Conservation (phyloP, 1,140 invertebrate species). For the Meloidogyne chitwoodi region DNA sequence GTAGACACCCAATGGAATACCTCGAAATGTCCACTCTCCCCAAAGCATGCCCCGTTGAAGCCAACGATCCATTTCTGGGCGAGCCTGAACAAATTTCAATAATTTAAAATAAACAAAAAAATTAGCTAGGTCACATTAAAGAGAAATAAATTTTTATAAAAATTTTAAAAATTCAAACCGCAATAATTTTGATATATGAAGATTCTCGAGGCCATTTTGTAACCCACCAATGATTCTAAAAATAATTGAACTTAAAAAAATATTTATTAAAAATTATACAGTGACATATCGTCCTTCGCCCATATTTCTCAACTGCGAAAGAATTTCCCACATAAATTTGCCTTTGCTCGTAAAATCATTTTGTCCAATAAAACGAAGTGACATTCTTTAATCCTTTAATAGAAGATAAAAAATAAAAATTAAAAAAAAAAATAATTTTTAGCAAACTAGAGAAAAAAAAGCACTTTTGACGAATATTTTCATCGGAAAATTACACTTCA, state of each 20-base stretch:
- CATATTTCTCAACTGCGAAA: constrained; percentile 48
- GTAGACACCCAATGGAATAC: constrained; percentile 51
- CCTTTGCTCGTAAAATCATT: constrained; percentile 49
- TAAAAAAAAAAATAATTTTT: not conserved
- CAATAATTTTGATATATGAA: constrained; percentile 54
- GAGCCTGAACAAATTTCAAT: constrained; percentile 42
- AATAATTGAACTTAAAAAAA: constrained; percentile 26
- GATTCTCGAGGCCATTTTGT: constrained; percentile 55
- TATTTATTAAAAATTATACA: constrained; percentile 15
- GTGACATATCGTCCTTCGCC: constrained; percentile 28
- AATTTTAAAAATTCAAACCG: constrained; percentile 29
- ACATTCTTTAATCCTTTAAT: constrained; percentile 4
- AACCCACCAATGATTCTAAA: constrained; percentile 55
- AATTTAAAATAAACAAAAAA: not conserved
- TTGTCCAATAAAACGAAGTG: constrained; percentile 63
- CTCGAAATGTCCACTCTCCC: constrained; percentile 56
- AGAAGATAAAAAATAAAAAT: not conserved
- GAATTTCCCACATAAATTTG: constrained; percentile 58
- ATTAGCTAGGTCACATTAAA: no score
- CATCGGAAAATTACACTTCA: no score
- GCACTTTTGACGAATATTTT: no score
- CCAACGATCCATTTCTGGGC: constrained; percentile 57
- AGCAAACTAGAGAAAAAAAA: not conserved
- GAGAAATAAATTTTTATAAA: no score
- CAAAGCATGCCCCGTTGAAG: constrained; percentile 48